phyloP scores from a whole-genome alignment of 2,888 invertebrate genomes.

The Parasteatoda lunata region DNA sequence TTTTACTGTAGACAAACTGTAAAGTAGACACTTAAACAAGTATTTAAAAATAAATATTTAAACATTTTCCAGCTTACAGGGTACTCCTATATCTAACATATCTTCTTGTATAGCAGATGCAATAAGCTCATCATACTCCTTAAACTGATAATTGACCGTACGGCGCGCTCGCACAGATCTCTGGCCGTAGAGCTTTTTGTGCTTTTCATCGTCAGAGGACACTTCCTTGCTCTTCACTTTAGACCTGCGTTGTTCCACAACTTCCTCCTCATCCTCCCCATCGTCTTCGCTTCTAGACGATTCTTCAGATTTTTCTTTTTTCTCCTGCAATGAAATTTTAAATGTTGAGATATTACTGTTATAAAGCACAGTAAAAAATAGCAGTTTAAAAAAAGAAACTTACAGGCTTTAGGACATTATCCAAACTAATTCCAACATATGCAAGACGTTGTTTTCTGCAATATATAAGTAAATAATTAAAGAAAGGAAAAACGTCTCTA shows the following conservation, averaged over 20 bases:
- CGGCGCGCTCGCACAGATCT: constrained; percentile 68
- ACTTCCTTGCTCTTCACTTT: constrained; percentile 68
- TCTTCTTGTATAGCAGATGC: constrained; percentile 83
- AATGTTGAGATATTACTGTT: not conserved
- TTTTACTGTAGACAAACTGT: too few relatives aligned
- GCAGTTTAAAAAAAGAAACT: constrained; percentile 17
- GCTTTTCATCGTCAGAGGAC: constrained; percentile 75
- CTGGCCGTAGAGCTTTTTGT: constrained; percentile 52
- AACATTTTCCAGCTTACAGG: not conserved
- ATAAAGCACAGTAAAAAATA: not conserved
- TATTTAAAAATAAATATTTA: not conserved
- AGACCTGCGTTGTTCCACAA: constrained; percentile 13
- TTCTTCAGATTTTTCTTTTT: constrained; percentile 61
- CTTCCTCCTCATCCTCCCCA: constrained; percentile 55
- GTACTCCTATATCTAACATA: constrained; percentile 72
- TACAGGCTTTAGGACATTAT: constrained; percentile 79
- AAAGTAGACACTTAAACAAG: not conserved
- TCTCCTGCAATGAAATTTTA: constrained; percentile 38
- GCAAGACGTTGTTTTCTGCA: constrained; percentile 81
- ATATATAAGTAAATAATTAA: constrained; percentile 31
- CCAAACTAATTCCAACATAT: constrained; percentile 84
- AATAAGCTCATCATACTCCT: constrained; percentile 96
- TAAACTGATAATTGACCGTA: constrained; percentile 83
- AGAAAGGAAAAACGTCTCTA: too few relatives aligned
- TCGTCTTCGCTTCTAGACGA: constrained; percentile 49